These are phyloP conservation scores for Brachyhypopomus occidentalis DNA, from an alignment of 2,113 vertebrate genomes.

Conservation along the genomic window DNA sequence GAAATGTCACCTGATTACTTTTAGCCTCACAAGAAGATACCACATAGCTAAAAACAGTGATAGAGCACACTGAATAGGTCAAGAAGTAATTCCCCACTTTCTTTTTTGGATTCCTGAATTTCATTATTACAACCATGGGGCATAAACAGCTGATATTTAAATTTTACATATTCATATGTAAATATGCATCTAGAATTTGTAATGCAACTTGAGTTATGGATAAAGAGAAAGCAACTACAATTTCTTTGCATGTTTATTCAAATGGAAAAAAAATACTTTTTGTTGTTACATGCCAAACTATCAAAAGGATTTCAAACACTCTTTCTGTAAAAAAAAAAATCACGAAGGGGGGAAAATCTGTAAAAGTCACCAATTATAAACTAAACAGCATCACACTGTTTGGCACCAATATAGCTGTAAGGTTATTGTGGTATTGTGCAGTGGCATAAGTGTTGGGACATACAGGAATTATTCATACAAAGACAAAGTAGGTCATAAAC, in stretches of 20 bases:
- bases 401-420: not conserved
- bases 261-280: slow-evolving; percentile 32
- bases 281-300: slow-evolving; percentile 31
- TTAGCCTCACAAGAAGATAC: slow-evolving; percentile 51
- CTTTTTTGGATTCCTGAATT: not conserved
- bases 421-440: not conserved
- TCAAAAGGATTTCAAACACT: slow-evolving; percentile 24
- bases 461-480: not conserved
- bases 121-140: not conserved
- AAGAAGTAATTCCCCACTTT: not conserved
- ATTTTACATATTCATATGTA: too few relatives aligned
- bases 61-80: not conserved
- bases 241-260: slow-evolving; percentile 39
- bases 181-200: too few relatives aligned
- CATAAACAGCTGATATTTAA: not conserved
- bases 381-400: not conserved
- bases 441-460: not conserved
- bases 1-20: slow-evolving; percentile 71
- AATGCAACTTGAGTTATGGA: too few relatives aligned
- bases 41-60: slow-evolving; percentile 17
- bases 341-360: not conserved
- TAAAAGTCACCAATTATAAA: slow-evolving; percentile 3
- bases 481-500: not conserved
- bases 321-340: slow-evolving; percentile 16
- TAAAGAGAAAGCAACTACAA: too few relatives aligned